These are phyloP conservation scores for Hydraecia micacea DNA, from an alignment of 2,888 invertebrate genomes.

Conservation along the genomic window DNA sequence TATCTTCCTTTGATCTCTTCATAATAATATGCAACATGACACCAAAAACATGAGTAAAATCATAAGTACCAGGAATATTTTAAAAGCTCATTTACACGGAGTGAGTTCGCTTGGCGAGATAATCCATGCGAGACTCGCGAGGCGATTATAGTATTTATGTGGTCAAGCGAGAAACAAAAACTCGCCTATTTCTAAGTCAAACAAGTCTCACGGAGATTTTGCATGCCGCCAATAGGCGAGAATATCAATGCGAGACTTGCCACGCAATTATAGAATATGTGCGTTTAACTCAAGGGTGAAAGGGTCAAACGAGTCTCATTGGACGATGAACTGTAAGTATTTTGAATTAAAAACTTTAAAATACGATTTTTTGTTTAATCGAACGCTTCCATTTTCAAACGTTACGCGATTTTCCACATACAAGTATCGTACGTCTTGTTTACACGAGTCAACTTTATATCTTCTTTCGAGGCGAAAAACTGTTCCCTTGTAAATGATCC, in stretches of 20 bases:
- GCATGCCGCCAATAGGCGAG: too few species aligned
- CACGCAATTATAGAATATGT: neutral
- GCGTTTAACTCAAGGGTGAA: neutral
- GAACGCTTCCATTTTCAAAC: neutral
- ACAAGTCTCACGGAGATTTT: neutral
- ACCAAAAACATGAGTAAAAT: conserved; percentile 11
- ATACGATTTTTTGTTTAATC: neutral
- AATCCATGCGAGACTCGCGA: neutral
- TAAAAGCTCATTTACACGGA: conserved; percentile 14
- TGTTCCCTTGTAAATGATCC: conserved; percentile 12
- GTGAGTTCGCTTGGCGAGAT: neutral
- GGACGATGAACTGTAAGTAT: neutral
- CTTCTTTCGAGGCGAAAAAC: neutral
- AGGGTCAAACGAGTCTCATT: neutral
- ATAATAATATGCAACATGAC: conserved; percentile 38
- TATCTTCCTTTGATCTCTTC: conserved; percentile 46
- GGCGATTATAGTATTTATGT: neutral
- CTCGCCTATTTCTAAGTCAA: neutral
- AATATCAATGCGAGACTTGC: neutral
- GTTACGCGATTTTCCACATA: neutral
- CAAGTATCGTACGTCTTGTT: neutral
- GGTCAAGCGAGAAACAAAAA: neutral
- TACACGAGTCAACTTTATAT: neutral
- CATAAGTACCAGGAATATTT: conserved; percentile 20
- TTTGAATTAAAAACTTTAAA: neutral